These are phyloP conservation scores for Temnothorax curvispinosus DNA, from an alignment of 1,140 invertebrate species.

Conservation along the genomic window DNA sequence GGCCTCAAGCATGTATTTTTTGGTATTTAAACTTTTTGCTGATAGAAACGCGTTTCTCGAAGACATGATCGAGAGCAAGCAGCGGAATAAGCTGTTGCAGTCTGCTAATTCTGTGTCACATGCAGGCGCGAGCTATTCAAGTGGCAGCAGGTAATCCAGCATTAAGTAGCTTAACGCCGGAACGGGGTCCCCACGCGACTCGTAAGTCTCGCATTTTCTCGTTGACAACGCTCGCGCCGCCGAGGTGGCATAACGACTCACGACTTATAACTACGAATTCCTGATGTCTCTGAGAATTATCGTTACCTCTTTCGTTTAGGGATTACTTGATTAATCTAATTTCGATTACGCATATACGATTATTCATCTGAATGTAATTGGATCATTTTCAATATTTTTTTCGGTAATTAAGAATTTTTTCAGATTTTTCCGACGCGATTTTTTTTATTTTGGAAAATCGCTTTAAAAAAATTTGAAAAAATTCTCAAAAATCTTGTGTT, in stretches of 20 bases:
- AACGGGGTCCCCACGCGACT: neutral
- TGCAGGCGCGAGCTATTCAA: neutral
- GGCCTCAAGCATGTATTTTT: neutral
- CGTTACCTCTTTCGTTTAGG: neutral
- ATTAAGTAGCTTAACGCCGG: slow-evolving; percentile 63
- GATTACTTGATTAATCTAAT: slow-evolving; percentile 17
- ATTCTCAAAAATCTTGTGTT: too few relatives aligned
- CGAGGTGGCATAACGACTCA: slow-evolving; percentile 1
- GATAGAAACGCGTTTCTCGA: slow-evolving; percentile 6
- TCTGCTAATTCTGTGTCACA: slow-evolving; percentile 54
- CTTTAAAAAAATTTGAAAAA: too few relatives aligned
- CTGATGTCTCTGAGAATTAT: neutral
- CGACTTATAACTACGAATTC: slow-evolving; percentile 18
- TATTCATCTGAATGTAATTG: neutral
- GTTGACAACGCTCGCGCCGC: slow-evolving; percentile 48
- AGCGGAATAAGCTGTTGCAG: slow-evolving; percentile 50
- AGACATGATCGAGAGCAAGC: neutral
- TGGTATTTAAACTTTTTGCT: neutral
- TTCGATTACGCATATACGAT: neutral
- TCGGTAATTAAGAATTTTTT: neutral
- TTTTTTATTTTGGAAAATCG: too few relatives aligned
- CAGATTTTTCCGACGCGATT: too few relatives aligned
- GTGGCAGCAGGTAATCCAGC: slow-evolving; percentile 35
- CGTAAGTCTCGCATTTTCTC: slow-evolving; percentile 39
- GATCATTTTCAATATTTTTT: neutral